Evolutionary conservation across 2,113 vertebrate genomes (phyloP), one percentile per base, ranked within the genome.

Genomic region (Neogobius melanostomus): DNA sequence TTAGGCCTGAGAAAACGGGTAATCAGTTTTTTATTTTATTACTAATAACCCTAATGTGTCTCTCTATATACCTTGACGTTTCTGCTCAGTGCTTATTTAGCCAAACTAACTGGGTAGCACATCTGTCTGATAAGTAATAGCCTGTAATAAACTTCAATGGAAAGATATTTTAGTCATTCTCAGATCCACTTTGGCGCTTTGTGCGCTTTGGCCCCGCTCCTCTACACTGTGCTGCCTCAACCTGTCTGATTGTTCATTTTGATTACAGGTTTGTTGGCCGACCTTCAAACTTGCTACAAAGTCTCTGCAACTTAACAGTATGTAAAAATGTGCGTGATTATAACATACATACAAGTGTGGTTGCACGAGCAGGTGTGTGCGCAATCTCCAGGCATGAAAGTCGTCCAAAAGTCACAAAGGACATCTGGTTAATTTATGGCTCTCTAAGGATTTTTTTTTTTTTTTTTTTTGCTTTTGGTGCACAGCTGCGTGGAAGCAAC

Each of bases 181-280:
- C 46, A 66, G 71, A 82, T 76, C 68, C 42, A 47, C 56, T 68
- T 71, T 64, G 69, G 51, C 64, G 49, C 71, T 81, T 0, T n/a
- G 63, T 47, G 52, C 21, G 74, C 54, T 60, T 69, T 77, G 68
- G 47, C 48, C 57, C 67, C 52, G 63, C 43, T 0, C 15, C 59
- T 44, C n/a, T 48, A 10, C 28, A 43, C 63, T 51, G 83, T 50
- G 57, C 66, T 81, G 87, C 64, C 86, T 76, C 72, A 75, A 81
- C 90, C 80, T 87, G 90, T 56, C 78, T 72, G 72, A 86, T 81
- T 79, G 79, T 82, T 87, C 48, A 9, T 73, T 86, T 82, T 87
- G 86, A 91, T 86, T 77, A 78, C 66, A 82, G 78, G 73, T 47
- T 82, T 68, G 67, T 50, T n/a, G 12, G 57, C 64, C 51, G 47